Evolutionary conservation across 2,888 invertebrate genomes (phyloP).

Genomic region (Phlogophora meticulosa): DNA sequence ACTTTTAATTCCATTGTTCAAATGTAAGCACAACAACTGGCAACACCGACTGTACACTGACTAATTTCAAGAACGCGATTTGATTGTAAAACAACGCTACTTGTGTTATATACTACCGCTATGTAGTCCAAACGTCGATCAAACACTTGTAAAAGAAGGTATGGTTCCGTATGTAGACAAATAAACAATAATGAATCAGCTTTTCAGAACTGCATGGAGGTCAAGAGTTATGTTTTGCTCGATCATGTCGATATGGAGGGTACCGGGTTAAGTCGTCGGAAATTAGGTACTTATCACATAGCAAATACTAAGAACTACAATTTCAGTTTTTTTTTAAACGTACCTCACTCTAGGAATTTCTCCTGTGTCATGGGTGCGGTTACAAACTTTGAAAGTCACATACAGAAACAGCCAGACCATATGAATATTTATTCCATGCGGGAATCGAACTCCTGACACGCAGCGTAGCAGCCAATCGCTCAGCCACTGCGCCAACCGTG

Average conservation of each 20-base stretch:
- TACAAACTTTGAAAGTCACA: no score
- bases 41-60: constrained; percentile 42
- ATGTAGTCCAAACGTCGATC: constrained; percentile 57
- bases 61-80: constrained; percentile 54
- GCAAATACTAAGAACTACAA: constrained; percentile 21
- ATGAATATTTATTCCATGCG: no score
- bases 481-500: no score
- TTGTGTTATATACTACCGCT: constrained; percentile 58
- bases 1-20: constrained; percentile 75
- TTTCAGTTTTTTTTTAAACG: no score
- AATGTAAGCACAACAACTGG: constrained; percentile 38
- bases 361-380: no score
- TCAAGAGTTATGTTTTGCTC: constrained; percentile 25
- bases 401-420: no score
- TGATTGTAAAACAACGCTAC: constrained; percentile 57
- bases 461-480: no score
- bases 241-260: constrained; percentile 9
- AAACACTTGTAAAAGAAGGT: constrained; percentile 42
- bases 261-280: constrained; percentile 31
- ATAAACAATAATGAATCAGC: constrained; percentile 9
- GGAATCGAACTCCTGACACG: no score
- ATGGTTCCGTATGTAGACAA: constrained; percentile 45
- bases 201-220: constrained; percentile 33
- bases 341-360: no score
- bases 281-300: constrained; percentile 7